Base-by-base conservation (phyloP, 2,888 invertebrate species). In the Psylliodes chrysocephalus region DNA sequence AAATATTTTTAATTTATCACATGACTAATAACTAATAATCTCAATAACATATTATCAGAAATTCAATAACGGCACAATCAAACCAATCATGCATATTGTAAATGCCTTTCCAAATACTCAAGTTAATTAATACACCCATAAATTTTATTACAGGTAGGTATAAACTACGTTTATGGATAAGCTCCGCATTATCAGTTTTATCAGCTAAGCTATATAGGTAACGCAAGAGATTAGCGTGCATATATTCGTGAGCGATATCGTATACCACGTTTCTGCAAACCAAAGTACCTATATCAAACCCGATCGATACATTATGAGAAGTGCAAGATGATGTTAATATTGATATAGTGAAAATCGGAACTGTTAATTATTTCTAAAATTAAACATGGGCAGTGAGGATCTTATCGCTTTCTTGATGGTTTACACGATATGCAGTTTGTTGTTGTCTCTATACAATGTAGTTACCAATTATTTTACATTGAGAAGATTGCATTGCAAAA, bases 341-440 rank as follows among this genome's bases (percentile, higher is more conserved):
- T 18, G 30, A 22, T 7, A 25, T 53, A 53, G 35, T 17, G 33
- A 28, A 52, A 22, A 22, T 14, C n/a, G 22, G 12, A 52, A 52
- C 33, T n/a, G 38, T 35, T 35, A 22, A 38, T 53, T 53, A 18
- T 3, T 12, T 15, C 51, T 51, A 35, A 52, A 52, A 52, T 52
- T 52, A 18, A 55, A 44, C 14, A 53, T 60, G 60, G 60, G 46
- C 38, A 46, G 35, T 17, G 60, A 33, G 44, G 8, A 35, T 35
- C 1, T 53, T 33, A 44, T 53, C 18, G 18, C 28, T 0, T 12
- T 44, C 35, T 25, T 60, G 15, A 15, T 60, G n/a, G 28, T 53
- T 38, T 54, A 60, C 25, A 8, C 38, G 28, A 46, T 53, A 53
- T 60, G 44, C 25, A 49, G 38, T 53, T 17, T 53, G 18, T 19